A percentile compares a stretch with the other conserved stretches of the same genome.
Evolutionary conservation across 2,888 invertebrate genomes (phyloP).

Genomic region (Cryptocheilus praepositus): DNA sequence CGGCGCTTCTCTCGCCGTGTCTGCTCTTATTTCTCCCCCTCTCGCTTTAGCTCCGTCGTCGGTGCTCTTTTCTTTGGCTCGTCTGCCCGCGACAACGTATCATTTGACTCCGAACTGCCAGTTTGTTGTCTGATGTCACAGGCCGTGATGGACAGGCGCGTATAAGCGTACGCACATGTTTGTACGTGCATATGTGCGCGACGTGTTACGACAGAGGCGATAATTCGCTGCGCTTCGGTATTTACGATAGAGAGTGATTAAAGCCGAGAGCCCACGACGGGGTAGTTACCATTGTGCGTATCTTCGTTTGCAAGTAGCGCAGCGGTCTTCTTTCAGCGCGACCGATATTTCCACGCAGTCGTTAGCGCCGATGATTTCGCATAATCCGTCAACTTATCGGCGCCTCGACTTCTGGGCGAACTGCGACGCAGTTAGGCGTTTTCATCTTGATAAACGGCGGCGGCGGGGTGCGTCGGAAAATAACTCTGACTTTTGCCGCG

Average conservation of each 20-base stretch:
- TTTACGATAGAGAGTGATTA: neutral
- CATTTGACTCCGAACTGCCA: neutral
- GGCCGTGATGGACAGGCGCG: neutral
- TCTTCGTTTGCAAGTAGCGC: no score
- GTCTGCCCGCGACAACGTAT: slow-evolving; percentile 6
- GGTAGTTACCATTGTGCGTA: slow-evolving; percentile 5
- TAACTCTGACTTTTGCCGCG: no score
- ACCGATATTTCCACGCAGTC: no score
- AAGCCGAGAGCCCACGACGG: neutral
- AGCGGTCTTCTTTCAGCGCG: no score
- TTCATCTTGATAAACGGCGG: no score
- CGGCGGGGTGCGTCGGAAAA: no score
- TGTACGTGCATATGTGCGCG: neutral
- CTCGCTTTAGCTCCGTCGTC: slow-evolving; percentile 13
- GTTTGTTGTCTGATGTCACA: neutral
- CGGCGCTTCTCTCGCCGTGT: slow-evolving; percentile 1
- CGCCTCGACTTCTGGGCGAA: no score
- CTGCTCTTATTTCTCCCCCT: slow-evolving; percentile 12
- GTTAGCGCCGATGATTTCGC: no score
- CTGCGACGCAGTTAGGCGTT: no score
- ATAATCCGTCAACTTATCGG: no score
- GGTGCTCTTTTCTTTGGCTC: slow-evolving; percentile 1
- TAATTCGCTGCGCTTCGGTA: slow-evolving; percentile 7
- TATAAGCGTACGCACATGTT: neutral
- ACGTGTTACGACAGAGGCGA: slow-evolving; percentile 4